A percentile compares a stretch with the other conserved stretches of the same genome.
Evolutionary conservation across 2,797 vertebrate genomes (phyloP).

Genomic region (Miichthys miiuy): DNA sequence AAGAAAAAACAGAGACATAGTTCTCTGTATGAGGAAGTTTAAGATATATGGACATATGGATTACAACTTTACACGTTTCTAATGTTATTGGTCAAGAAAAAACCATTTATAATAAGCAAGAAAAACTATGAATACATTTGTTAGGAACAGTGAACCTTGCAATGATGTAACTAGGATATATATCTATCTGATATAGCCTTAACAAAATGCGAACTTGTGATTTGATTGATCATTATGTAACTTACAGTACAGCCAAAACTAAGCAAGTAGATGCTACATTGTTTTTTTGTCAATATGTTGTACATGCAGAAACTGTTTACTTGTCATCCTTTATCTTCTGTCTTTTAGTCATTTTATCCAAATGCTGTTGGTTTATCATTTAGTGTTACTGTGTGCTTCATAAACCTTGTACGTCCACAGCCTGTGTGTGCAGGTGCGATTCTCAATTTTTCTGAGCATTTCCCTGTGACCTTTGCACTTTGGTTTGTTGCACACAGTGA

Average conservation of each 20-base stretch:
- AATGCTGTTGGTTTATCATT: not conserved
- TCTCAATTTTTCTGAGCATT: not conserved
- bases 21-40: not conserved
- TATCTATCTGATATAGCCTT: not conserved
- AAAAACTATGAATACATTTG: not conserved
- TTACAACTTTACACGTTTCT: not conserved
- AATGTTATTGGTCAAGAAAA: not conserved
- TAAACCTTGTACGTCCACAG: not conserved
- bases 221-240: not conserved
- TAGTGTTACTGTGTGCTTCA: not conserved
- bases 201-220: not conserved
- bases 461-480: constrained; percentile 23
- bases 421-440: not conserved
- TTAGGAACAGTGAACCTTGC: not conserved
- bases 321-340: not conserved
- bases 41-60: not conserved
- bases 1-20: no score
- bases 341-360: not conserved
- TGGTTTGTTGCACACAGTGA: constrained; percentile 18
- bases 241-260: not conserved
- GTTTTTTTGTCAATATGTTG: not conserved
- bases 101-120: not conserved
- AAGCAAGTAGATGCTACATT: not conserved
- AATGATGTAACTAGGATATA: not conserved
- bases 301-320: not conserved